Conservation (phyloP, 2,113 vertebrate genomes). For the Heterotis niloticus region DNA sequence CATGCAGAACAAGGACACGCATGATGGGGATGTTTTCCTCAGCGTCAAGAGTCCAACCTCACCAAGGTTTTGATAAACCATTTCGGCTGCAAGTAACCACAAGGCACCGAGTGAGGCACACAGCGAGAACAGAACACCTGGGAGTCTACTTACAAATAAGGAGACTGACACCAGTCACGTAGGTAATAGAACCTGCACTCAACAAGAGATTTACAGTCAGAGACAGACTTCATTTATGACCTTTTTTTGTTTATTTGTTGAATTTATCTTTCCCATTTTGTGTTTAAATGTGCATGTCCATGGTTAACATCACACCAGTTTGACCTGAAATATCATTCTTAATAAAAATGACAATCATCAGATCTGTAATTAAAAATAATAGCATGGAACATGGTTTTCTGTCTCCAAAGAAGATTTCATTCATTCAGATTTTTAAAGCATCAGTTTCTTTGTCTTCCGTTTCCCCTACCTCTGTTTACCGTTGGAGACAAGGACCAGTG, state of each 20-base stretch:
- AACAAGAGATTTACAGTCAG: not conserved
- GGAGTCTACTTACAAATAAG: no score
- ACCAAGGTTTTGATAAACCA: no score
- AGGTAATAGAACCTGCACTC: not conserved
- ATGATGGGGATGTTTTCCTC: no score
- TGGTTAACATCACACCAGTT: conserved; percentile 64
- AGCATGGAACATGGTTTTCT: conserved; percentile 57
- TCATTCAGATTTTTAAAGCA: conserved; percentile 43
- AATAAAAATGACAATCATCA: conserved; percentile 66
- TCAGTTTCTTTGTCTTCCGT: conserved; percentile 36
- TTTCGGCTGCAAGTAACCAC: no score
- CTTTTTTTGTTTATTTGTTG: conserved; percentile 61
- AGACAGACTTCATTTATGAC: conserved; percentile 36
- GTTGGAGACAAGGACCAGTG: not conserved
- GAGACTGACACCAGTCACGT: not conserved
- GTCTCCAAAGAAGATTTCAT: conserved; percentile 42
- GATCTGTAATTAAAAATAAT: conserved; percentile 62
- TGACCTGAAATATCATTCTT: conserved; percentile 55
- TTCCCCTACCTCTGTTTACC: conserved; percentile 16
- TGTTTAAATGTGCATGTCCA: conserved; percentile 67
- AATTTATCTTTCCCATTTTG: conserved; percentile 59
- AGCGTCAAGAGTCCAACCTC: no score
- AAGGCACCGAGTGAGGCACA: no score
- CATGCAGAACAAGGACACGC: no score
- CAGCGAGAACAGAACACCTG: not conserved